These are phyloP conservation scores for Paedocypris sp. DNA, from an alignment of 2,113 vertebrate species.

Conservation along the genomic window DNA sequence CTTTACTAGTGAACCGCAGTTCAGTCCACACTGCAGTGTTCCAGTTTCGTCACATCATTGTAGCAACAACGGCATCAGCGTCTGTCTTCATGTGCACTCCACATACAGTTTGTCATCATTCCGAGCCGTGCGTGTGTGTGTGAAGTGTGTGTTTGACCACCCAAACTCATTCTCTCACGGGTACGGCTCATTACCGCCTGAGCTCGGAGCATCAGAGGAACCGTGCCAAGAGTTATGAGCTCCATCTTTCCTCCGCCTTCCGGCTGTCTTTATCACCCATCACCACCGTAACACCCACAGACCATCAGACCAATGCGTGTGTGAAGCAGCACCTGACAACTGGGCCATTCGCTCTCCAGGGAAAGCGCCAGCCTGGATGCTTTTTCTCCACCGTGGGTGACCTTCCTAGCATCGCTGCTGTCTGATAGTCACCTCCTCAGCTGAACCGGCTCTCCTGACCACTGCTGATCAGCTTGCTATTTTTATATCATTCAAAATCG, in stretches of 20 bases:
- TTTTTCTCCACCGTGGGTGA: background rate
- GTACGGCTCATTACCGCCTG: conserved; percentile 39
- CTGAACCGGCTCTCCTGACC: background rate
- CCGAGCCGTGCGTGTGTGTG: conserved; percentile 5
- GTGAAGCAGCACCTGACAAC: background rate
- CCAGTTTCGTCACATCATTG: background rate
- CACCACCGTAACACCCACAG: conserved; percentile 31
- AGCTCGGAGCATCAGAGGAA: conserved; percentile 37
- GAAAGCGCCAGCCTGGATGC: background rate
- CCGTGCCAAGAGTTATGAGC: conserved; percentile 48
- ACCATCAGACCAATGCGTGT: conserved; percentile 26
- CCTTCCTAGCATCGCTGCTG: background rate
- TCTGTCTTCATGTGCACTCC: background rate
- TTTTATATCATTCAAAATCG: conserved; percentile 13
- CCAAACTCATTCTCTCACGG: conserved; percentile 34
- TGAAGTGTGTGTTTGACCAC: conserved; percentile 17
- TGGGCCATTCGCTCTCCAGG: conserved; percentile 7
- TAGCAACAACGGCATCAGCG: background rate
- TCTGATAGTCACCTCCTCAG: background rate
- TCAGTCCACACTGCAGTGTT: background rate
- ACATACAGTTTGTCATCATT: conserved; percentile 4
- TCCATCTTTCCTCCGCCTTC: conserved; percentile 45
- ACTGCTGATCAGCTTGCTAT: background rate
- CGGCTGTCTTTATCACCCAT: conserved; percentile 52
- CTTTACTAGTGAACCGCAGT: too few relatives aligned